Conservation (phyloP, 2,113 vertebrate species). For the Elephas maximus region DNA sequence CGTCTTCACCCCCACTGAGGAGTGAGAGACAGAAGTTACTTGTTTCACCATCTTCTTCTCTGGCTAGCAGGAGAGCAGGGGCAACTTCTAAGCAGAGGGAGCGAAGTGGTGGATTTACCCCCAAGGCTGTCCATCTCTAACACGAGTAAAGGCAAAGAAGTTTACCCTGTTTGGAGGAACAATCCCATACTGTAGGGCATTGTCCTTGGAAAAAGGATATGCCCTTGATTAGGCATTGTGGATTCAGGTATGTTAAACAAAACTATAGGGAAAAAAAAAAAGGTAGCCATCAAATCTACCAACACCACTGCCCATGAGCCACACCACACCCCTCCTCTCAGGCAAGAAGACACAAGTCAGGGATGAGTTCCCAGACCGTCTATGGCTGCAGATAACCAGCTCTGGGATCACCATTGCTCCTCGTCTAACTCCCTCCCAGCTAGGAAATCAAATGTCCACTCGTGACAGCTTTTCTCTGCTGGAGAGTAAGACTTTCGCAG, state of each 20-base stretch:
- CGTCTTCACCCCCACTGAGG: background rate
- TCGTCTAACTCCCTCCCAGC: background rate
- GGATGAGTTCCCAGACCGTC: background rate
- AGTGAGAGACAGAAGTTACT: background rate
- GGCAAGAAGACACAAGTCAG: background rate
- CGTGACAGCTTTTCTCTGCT: background rate
- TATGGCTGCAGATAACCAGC: background rate
- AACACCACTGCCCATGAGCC: background rate
- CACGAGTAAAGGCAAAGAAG: background rate
- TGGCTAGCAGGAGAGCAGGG: background rate
- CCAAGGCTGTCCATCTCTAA: background rate
- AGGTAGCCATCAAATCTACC: background rate
- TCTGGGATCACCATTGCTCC: background rate
- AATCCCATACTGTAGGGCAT: background rate
- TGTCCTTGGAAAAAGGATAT: background rate
- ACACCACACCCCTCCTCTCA: background rate
- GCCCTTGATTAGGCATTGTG: background rate
- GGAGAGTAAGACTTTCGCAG: background rate
- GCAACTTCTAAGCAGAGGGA: background rate
- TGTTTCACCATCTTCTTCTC: background rate
- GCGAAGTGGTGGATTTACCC: background rate
- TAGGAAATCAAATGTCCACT: background rate
- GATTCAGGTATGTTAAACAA: background rate
- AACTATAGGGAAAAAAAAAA: background rate
- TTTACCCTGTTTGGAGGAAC: background rate